These are phyloP conservation scores for Egretta garzetta DNA, from an alignment of 2,113 vertebrate genomes.

Conservation along the genomic window DNA sequence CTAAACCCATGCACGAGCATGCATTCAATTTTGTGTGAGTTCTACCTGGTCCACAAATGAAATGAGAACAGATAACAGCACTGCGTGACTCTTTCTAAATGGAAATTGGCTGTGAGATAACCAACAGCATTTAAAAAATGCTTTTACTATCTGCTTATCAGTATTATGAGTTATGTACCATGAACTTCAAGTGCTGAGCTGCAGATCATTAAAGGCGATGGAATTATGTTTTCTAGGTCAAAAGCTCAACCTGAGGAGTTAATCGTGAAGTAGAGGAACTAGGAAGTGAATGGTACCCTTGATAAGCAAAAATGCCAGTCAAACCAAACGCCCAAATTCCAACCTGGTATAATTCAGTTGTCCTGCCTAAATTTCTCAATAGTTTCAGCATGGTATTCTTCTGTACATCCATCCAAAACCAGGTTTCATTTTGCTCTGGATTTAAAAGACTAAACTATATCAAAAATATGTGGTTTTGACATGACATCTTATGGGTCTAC, in stretches of 20 bases:
- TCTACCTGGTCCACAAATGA: neutral
- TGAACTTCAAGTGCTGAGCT: neutral
- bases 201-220: neutral
- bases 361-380: neutral
- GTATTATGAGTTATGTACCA: neutral
- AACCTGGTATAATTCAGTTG: neutral
- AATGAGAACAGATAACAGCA: neutral
- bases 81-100: neutral
- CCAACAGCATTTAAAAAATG: neutral
- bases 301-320: conserved; percentile 45
- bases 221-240: conserved; percentile 8
- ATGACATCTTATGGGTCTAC: neutral
- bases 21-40: neutral
- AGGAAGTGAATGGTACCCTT: neutral
- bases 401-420: neutral
- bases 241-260: neutral
- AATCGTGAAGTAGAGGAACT: neutral
- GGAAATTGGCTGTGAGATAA: neutral
- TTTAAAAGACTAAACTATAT: neutral
- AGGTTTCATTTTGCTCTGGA: neutral
- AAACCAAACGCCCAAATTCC: conserved; percentile 11
- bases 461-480: neutral
- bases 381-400: neutral
- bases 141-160: neutral
- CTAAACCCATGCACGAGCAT: neutral